phyloP scores from a whole-genome alignment of 1,140 invertebrate species.

The Xylocopa sonorina region DNA sequence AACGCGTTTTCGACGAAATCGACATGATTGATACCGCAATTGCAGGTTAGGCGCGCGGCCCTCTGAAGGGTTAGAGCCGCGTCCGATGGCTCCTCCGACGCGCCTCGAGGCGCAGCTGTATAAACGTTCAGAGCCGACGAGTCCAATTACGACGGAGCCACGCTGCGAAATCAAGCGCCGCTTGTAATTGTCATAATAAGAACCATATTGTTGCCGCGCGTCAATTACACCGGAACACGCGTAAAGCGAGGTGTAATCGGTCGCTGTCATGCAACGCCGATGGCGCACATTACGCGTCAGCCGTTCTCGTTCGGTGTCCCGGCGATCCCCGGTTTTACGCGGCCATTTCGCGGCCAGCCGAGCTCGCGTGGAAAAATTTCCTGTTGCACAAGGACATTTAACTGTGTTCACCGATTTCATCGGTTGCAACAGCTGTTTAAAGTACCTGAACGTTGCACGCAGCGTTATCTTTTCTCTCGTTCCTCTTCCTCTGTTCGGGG shows the following conservation, averaged over 20 bases:
- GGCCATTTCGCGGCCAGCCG: no score
- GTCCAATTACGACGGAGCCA: constrained; percentile 56
- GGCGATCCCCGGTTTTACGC: not conserved
- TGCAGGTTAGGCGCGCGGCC: no score
- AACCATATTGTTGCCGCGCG: constrained; percentile 69
- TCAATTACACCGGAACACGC: constrained; percentile 70
- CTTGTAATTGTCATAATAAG: constrained; percentile 76
- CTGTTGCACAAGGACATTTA: no score
- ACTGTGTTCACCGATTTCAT: not conserved
- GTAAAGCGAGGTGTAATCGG: constrained; percentile 54
- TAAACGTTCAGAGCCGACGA: no score
- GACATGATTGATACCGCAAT: no score
- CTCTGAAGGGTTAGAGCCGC: no score
- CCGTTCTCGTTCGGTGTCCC: constrained; percentile 1
- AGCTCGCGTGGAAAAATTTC: not conserved
- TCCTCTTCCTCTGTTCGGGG: no score
- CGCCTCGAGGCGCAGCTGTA: no score
- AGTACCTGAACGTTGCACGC: no score
- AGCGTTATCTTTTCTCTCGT: no score
- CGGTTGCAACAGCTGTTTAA: not conserved
- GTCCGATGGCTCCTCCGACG: no score
- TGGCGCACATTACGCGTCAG: constrained; percentile 36
- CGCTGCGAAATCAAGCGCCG: constrained; percentile 63
- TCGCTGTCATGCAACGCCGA: constrained; percentile 66
- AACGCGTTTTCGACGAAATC: no score